These are phyloP conservation scores for Macrobrachium nipponense DNA, from an alignment of 1,140 invertebrate species.

Conservation along the genomic window DNA sequence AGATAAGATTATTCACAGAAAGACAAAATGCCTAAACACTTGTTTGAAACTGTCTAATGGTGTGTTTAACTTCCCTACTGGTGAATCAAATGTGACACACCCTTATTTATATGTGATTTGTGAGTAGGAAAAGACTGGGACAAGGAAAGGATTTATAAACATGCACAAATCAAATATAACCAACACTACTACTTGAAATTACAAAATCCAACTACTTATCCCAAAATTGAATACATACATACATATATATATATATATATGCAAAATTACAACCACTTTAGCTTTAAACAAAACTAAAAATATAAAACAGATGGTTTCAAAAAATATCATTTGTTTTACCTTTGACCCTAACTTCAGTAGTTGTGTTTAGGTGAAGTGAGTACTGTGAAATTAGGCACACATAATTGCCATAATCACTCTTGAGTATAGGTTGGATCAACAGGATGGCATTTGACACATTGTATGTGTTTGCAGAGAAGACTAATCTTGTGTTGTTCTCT, in stretches of 20 bases:
- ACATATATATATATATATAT: background rate
- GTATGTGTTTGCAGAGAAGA: constrained; percentile 36
- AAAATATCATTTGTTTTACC: constrained; percentile 1
- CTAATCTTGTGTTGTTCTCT: constrained; percentile 28
- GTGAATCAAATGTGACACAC: too few relatives aligned
- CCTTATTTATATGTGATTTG: too few relatives aligned
- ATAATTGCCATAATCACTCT: constrained; percentile 37
- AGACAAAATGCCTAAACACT: background rate
- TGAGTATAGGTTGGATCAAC: constrained; percentile 38
- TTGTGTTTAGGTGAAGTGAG: constrained; percentile 43
- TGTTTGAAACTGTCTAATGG: too few relatives aligned
- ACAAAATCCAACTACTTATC: too few relatives aligned
- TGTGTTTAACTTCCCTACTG: too few relatives aligned
- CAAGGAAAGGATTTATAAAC: too few relatives aligned
- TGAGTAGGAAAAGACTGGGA: too few relatives aligned
- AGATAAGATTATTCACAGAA: background rate
- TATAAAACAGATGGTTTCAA: background rate
- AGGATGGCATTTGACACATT: constrained; percentile 35
- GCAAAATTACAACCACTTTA: background rate
- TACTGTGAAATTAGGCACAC: constrained; percentile 35
- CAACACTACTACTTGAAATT: too few relatives aligned
- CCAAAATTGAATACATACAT: too few relatives aligned
- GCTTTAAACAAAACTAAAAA: background rate
- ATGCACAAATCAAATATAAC: too few relatives aligned
- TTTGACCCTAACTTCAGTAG: constrained; percentile 51